Percentiles rank a stretch among this genome's conserved stretches.
phyloP scores from a whole-genome alignment of 2,113 vertebrate species.

The Heliornis fulica region DNA sequence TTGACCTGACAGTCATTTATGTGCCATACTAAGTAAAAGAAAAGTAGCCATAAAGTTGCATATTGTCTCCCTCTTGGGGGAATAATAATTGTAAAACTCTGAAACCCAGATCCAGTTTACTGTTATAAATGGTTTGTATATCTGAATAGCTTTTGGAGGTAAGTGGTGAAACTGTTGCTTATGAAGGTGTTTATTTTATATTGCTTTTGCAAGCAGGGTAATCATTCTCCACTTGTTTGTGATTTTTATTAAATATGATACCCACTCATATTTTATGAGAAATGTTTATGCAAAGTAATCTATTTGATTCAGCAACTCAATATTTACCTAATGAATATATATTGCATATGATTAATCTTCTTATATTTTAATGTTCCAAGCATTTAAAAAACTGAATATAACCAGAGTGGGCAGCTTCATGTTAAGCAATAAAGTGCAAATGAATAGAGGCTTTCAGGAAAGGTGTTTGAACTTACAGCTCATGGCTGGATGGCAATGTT shows the following conservation, averaged over 20 bases:
- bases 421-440: conserved; percentile 35
- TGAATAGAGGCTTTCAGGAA: conserved; percentile 55
- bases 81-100: conserved; percentile 26
- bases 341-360: conserved; percentile 45
- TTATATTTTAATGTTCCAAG: background rate
- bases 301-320: background rate
- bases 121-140: conserved; percentile 20
- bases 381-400: background rate
- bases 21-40: background rate
- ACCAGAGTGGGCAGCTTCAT: conserved; percentile 17
- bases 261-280: conserved; percentile 32
- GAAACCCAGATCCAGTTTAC: background rate
- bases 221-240: conserved; percentile 5
- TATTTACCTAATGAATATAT: conserved; percentile 53
- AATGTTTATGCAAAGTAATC: conserved; percentile 36
- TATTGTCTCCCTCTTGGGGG: background rate
- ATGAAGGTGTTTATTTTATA: conserved; percentile 39
- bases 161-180: conserved; percentile 33
- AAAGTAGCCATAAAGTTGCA: conserved; percentile 28
- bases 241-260: conserved; percentile 55
- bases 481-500: background rate
- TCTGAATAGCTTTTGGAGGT: conserved; percentile 14
- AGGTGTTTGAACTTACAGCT: conserved; percentile 19
- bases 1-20: conserved; percentile 25
- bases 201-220: background rate